Evolutionary conservation across 1,140 invertebrate genomes (phyloP).

Genomic region (Drosophila bipectinata): DNA sequence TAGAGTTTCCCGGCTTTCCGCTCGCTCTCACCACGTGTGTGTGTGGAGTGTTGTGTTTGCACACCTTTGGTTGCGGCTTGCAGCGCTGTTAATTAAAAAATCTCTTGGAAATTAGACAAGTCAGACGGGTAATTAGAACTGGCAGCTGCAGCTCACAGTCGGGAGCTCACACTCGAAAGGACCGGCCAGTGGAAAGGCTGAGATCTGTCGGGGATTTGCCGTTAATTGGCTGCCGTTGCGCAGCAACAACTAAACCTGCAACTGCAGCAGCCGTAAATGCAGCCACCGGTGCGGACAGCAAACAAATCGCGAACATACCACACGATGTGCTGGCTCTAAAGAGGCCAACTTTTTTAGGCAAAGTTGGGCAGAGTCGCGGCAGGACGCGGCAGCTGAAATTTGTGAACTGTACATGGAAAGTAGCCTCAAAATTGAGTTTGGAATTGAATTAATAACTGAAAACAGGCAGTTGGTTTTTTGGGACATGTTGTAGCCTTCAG

Average conservation of each 20-base stretch:
- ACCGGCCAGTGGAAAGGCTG: background rate
- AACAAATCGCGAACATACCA: conserved; percentile 8
- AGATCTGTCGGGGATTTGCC: conserved; percentile 42
- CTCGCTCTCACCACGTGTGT: background rate
- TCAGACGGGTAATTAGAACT: conserved; percentile 62
- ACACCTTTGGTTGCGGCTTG: conserved; percentile 34
- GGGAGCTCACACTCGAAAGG: conserved; percentile 14
- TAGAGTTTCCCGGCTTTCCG: background rate
- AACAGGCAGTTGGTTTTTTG: conserved; percentile 14
- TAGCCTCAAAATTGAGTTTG: conserved; percentile 28
- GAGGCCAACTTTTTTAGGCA: background rate
- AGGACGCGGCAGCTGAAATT: background rate
- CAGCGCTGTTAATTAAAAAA: conserved; percentile 55
- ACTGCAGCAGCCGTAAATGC: conserved; percentile 24
- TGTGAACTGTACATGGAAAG: conserved; percentile 4
- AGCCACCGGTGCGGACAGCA: conserved; percentile 37
- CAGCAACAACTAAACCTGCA: conserved; percentile 36
- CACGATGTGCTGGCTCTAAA: background rate
- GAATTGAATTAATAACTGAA: conserved; percentile 35
- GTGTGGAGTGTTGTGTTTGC: conserved; percentile 14
- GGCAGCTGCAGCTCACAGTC: conserved; percentile 24
- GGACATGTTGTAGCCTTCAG: conserved; percentile 17
- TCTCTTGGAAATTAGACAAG: conserved; percentile 57
- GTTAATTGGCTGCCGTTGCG: conserved; percentile 64
- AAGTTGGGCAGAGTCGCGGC: background rate